Conservation (phyloP, 92 coral and sea anemone genomes). For the Siderastrea radians region DNA sequence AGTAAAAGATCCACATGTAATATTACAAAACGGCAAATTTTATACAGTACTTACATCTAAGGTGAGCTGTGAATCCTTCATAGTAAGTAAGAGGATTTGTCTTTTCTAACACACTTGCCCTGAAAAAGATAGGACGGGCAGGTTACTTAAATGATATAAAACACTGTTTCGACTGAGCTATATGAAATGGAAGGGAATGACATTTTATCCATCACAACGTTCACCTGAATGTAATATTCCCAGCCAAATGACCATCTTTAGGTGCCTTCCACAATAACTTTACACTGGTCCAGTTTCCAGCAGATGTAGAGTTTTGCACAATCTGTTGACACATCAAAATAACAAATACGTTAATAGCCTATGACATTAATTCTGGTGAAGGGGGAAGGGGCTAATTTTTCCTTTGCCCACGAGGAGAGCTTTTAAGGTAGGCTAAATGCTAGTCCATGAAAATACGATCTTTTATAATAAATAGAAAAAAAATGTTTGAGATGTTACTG, state of each 20-base stretch:
- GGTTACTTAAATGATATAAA: too few species aligned
- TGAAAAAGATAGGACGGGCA: neutral
- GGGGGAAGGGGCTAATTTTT: too few species aligned
- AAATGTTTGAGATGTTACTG: too few species aligned
- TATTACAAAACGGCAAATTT: too few species aligned
- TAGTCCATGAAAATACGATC: too few species aligned
- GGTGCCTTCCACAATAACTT: constrained; percentile 34
- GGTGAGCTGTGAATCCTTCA: constrained; percentile 7
- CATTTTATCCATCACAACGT: neutral
- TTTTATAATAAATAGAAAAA: too few species aligned
- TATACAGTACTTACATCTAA: neutral
- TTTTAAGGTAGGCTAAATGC: too few species aligned
- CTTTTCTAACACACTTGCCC: neutral
- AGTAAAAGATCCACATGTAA: too few species aligned
- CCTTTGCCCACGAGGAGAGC: too few species aligned
- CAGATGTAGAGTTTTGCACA: constrained; percentile 34
- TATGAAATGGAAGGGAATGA: too few species aligned
- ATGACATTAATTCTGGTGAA: too few species aligned
- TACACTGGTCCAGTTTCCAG: constrained; percentile 47
- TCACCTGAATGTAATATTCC: constrained; percentile 48
- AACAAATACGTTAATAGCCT: neutral
- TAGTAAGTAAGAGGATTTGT: neutral
- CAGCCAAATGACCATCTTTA: constrained; percentile 1
- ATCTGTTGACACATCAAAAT: neutral
- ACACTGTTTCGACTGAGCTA: too few species aligned